These are phyloP conservation scores for Caenorhabditis angaria DNA, from an alignment of 2,888 invertebrate species.

Conservation along the genomic window DNA sequence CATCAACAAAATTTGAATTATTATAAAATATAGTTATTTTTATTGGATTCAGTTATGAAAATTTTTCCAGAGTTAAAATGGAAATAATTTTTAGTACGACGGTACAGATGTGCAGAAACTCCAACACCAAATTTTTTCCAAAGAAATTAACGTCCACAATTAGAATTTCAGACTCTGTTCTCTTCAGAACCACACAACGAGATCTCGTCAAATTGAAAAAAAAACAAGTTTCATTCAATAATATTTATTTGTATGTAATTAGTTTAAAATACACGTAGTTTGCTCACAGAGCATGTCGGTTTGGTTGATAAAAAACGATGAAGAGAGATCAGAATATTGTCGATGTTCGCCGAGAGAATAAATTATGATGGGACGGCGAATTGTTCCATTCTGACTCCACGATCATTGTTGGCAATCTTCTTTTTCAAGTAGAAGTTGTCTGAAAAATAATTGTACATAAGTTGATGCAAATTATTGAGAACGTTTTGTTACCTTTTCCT, in stretches of 20 bases:
- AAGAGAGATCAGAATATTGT: not conserved
- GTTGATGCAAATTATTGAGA: constrained; percentile 5
- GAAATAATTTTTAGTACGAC: too few species aligned
- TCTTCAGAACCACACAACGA: too few species aligned
- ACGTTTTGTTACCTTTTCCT: constrained; percentile 53
- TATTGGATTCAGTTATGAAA: too few species aligned
- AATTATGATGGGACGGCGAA: constrained; percentile 36
- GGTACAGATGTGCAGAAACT: too few species aligned
- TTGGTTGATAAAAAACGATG: not conserved
- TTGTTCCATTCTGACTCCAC: constrained; percentile 38
- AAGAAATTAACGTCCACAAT: too few species aligned
- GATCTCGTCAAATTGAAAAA: too few species aligned
- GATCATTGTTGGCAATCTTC: constrained; percentile 27
- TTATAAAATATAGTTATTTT: too few species aligned
- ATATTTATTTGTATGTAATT: not conserved
- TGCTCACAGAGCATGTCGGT: not conserved
- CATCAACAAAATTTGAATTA: too few species aligned
- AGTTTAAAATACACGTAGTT: not conserved
- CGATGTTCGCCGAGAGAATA: not conserved
- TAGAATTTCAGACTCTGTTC: too few species aligned
- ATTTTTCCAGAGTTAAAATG: too few species aligned
- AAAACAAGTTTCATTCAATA: not conserved
- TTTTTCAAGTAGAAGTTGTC: constrained; percentile 33
- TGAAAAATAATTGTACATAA: too few species aligned
- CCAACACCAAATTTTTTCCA: too few species aligned